Base-by-base conservation (phyloP, 2,113 vertebrate species). In the Melanostigma gelatinosum region DNA sequence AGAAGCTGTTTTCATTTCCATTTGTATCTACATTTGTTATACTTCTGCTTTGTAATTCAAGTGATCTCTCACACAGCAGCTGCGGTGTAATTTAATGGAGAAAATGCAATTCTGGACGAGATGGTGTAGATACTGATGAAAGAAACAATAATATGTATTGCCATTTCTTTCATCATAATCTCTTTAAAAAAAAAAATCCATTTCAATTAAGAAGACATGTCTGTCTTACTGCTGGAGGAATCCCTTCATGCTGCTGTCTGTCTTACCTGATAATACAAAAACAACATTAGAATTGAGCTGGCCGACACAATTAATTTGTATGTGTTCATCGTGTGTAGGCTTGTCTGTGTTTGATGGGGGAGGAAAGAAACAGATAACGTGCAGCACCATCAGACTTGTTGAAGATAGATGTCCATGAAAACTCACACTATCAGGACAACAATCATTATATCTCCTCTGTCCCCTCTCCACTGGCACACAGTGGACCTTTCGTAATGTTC, bases 111-210 rank as follows among this genome's bases (percentile, higher is more conserved):
- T 80, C 48, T 66, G 29, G 34, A 32, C 1, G 75, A 62, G 58
- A 64, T 60, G 71, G 34, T 36, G 60, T 15, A 38, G 63, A 79
- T 74, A 27, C 29, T 77, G 54, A 71, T 20, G 63, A 79, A 77
- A 74, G 55, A 83, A 90, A 88, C 63, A 38, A 70, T 60, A 40
- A 60, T 12, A 40, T 4, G 18, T 11, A 15, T 82, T 87, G 69
- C 84, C 48, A 46, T 84, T 72, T 84, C 57, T 91, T 91, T 85
- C 78, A 84, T 87, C 84, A 91, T 77, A 57, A 81, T 57, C 64
- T 62, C 24, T 58, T 20, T 34, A 6, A 34, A 11, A 29, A 62
- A 6, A 55, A 48, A 65, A 79, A 71, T 61, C 40, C 15, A 81
- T 73, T 64, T 73, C 40, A 79, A 48, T 87, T 62, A 75, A 48